Evolutionary conservation across 1,140 invertebrate genomes (phyloP), one percentile per base, ranked within the genome.

Genomic region (Ceratoteleas bidentatus): DNA sequence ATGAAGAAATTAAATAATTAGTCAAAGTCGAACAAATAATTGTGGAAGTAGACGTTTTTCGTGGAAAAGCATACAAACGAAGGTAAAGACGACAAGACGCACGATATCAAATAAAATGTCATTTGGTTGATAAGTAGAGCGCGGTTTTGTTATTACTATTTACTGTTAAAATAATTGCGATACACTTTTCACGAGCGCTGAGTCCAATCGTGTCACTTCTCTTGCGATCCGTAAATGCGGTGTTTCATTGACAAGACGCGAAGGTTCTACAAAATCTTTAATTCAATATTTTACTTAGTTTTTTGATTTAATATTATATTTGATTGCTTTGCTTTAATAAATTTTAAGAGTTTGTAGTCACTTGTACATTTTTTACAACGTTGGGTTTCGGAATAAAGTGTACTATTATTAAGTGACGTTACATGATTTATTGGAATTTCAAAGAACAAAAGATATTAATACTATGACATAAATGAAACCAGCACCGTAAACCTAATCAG

Each of bases 111-210:
- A 32, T 52, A 68, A 68, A 56, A 14, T 60, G n/a, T 76, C 61
- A 69, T 88, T 83, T 83, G 81, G 61, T 38, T 16, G 24, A 75
- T 53, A 88, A 88, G 70, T 88, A 85, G 88, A 88, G 85, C 87
- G 81, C 72, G 70, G 79, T 85, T 84, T 77, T 61, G 6, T 66
- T 68, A 73, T 72, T 65, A 72, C 66, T 60, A 54, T 83, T 74
- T 82, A 76, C 75, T 76, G 69, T 85, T 85, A 73, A 72, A 70
- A 66, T 78, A 76, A 80, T 78, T 77, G 54, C 38, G 70, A 70
- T 70, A 75, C 45, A 81, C 65, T 75, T 80, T 80, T 74, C 47
- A 80, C 58, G 38, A 80, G 52, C 43, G 56, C 36, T 69, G 70
- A 36, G 14, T 62, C 73, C 73, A 38, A 79, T 80, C 73, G 76